Conservation (phyloP, 2,113 vertebrate species). For the Vidua chalybeata region DNA sequence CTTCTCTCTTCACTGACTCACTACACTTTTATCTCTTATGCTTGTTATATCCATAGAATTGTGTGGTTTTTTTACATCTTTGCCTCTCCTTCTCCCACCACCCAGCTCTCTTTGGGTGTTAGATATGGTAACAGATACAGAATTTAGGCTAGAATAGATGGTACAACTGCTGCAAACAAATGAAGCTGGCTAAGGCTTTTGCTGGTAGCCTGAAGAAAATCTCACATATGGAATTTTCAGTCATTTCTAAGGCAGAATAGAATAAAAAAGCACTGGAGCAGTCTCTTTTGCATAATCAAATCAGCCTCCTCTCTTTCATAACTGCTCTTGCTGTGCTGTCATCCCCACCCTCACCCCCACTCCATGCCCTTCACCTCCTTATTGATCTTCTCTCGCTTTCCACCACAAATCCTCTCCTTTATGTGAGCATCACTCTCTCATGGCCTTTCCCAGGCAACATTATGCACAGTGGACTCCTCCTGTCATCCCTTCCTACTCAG, state of each 20-base stretch:
- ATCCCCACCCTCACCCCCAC: not conserved
- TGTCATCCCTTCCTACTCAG: constrained; percentile 26
- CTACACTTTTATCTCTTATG: not conserved
- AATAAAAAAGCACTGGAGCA: not conserved
- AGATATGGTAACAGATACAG: not conserved
- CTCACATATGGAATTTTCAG: not conserved
- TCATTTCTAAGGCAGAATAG: not conserved
- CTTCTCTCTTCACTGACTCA: not conserved
- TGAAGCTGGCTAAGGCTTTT: not conserved
- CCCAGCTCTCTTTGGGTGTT: not conserved
- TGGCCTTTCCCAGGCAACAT: constrained; percentile 26
- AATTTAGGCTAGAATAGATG: not conserved
- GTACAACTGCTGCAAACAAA: not conserved
- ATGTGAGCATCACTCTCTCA: not conserved
- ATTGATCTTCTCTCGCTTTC: not conserved
- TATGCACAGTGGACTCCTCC: constrained; percentile 4
- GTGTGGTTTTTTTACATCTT: not conserved
- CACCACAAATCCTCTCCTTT: not conserved
- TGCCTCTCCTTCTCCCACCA: not conserved
- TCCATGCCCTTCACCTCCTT: not conserved
- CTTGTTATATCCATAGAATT: not conserved
- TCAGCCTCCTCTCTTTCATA: not conserved
- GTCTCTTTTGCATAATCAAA: not conserved
- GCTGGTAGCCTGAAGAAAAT: not conserved
- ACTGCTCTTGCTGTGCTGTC: not conserved